Conservation (phyloP, 2,113 vertebrate species). For the Datnioides undecimradiatus region DNA sequence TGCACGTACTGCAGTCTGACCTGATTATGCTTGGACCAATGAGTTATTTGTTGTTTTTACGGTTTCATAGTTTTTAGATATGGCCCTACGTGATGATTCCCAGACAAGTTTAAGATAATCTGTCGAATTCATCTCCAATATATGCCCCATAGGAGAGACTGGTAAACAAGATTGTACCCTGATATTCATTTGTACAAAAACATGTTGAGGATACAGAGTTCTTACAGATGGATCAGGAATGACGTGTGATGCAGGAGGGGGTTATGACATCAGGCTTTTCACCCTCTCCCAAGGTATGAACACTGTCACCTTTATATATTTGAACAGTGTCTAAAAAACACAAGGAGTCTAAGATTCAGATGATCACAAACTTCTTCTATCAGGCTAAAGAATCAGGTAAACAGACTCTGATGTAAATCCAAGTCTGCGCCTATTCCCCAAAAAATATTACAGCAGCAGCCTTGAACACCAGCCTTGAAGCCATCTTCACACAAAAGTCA, state of each 20-base stretch:
- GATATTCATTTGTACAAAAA: neutral
- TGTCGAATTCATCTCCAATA: neutral
- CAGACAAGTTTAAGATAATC: conserved; percentile 6
- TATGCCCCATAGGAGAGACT: neutral
- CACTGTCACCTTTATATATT: no score
- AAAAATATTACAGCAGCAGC: neutral
- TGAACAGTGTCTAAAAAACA: no score
- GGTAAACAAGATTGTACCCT: neutral
- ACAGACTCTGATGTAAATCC: neutral
- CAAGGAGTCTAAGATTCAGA: neutral
- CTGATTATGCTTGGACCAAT: neutral
- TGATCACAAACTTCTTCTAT: neutral
- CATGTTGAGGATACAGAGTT: neutral
- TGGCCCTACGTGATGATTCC: neutral
- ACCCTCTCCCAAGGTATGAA: no score
- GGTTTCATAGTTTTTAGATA: neutral
- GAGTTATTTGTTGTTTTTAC: neutral
- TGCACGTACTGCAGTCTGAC: neutral
- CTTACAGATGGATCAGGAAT: neutral
- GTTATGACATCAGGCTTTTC: neutral
- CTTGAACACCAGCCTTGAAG: neutral
- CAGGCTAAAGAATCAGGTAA: neutral
- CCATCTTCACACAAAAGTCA: neutral
- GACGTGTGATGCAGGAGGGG: neutral
- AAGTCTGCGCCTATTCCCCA: neutral